Evolutionary conservation across 2,888 invertebrate genomes (phyloP).

Genomic region (Nomada fabriciana): DNA sequence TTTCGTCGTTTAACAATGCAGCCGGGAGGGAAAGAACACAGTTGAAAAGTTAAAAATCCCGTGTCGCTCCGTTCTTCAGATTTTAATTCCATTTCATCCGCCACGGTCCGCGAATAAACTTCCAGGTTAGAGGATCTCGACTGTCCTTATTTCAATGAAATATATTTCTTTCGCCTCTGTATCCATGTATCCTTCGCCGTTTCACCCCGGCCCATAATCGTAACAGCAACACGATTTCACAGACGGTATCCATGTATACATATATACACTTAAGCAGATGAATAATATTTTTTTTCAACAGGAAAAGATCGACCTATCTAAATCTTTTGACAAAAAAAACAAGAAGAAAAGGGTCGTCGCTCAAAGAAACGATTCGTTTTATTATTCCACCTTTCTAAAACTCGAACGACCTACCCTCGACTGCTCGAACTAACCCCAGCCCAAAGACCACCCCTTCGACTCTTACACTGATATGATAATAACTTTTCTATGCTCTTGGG

Average conservation of each 20-base stretch:
- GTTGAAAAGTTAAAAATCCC: conserved; percentile 42
- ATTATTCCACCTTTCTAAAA: not conserved
- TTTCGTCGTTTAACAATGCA: conserved; percentile 20
- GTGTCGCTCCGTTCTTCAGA: conserved; percentile 21
- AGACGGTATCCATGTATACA: not conserved
- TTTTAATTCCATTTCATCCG: conserved; percentile 57
- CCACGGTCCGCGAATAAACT: conserved; percentile 22
- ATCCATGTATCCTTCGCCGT: not conserved
- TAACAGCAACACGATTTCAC: conserved; percentile 18
- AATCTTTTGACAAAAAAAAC: not conserved
- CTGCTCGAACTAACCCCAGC: not conserved
- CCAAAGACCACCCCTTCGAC: conserved; percentile 24
- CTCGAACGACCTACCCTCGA: not conserved
- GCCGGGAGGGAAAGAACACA: not conserved
- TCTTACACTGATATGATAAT: conserved; percentile 57
- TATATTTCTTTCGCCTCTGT: conserved; percentile 17
- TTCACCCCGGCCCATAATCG: conserved; percentile 1
- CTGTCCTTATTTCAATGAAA: conserved; percentile 46
- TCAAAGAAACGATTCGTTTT: not conserved
- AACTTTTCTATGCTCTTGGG: conserved; percentile 44
- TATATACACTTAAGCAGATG: not conserved
- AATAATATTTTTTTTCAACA: not conserved
- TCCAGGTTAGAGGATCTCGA: conserved; percentile 13
- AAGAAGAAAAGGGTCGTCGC: too few relatives aligned
- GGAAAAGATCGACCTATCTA: not conserved